These are phyloP conservation scores for Arctia plantaginis DNA, from an alignment of 2,888 invertebrate species.

Conservation along the genomic window DNA sequence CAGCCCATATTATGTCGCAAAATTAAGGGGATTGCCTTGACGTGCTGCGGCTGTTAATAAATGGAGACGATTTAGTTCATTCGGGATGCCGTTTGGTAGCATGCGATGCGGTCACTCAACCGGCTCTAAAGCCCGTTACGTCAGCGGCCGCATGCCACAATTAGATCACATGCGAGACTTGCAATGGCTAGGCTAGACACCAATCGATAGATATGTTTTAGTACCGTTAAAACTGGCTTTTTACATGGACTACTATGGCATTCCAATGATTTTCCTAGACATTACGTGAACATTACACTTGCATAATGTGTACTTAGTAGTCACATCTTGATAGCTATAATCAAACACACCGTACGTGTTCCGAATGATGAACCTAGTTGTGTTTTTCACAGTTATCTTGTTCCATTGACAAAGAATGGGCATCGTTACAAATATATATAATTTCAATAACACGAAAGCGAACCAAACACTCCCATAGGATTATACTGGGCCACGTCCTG, in stretches of 20 bases:
- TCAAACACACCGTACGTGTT: slow-evolving; percentile 38
- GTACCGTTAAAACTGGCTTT: slow-evolving; percentile 80
- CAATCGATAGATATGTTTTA: slow-evolving; percentile 75
- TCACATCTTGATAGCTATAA: slow-evolving; percentile 45
- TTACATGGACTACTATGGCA: slow-evolving; percentile 64
- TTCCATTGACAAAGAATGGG: neutral
- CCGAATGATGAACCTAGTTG: slow-evolving; percentile 26
- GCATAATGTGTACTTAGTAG: slow-evolving; percentile 47
- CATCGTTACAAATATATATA: neutral
- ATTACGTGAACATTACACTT: slow-evolving; percentile 56
- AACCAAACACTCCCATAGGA: neutral
- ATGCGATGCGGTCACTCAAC: slow-evolving; percentile 83
- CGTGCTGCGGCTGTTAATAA: slow-evolving; percentile 57
- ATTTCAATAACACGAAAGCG: neutral
- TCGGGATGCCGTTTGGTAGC: slow-evolving; percentile 74
- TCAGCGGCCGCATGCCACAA: slow-evolving; percentile 80
- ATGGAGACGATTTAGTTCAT: slow-evolving; percentile 66
- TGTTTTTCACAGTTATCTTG: slow-evolving; percentile 28
- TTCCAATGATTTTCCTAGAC: slow-evolving; percentile 62
- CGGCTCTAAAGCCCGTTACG: slow-evolving; percentile 79
- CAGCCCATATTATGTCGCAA: slow-evolving; percentile 64
- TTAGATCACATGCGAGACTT: slow-evolving; percentile 81
- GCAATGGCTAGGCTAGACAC: slow-evolving; percentile 77
- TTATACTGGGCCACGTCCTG: neutral
- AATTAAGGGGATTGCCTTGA: slow-evolving; percentile 66